Percentiles rank a stretch among this genome's conserved stretches.
Evolutionary conservation across 2,888 invertebrate species (phyloP).

Genomic region (Macrophya alboannulata): DNA sequence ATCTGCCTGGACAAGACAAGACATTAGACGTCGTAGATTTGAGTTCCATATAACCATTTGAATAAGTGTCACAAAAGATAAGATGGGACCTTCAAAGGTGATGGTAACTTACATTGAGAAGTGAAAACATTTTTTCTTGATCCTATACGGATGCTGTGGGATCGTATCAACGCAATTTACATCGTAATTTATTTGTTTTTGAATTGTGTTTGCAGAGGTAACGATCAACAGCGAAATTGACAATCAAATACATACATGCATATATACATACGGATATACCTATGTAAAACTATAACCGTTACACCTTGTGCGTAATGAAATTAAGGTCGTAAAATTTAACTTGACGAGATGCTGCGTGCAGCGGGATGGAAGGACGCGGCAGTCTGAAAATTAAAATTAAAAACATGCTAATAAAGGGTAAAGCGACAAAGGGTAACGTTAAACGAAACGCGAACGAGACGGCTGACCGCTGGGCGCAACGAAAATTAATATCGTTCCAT

Average conservation of each 20-base stretch:
- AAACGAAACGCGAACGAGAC: slow-evolving; percentile 67
- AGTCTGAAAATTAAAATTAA: slow-evolving; percentile 71
- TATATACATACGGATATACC: too few relatives aligned
- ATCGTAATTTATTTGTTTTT: background rate
- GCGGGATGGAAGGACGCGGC: slow-evolving; percentile 20
- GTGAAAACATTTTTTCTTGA: background rate
- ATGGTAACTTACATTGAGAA: background rate
- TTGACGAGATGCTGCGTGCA: slow-evolving; percentile 31
- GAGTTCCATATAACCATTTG: background rate
- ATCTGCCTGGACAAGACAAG: background rate
- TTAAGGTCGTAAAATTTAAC: slow-evolving; percentile 14
- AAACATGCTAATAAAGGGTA: slow-evolving; percentile 72
- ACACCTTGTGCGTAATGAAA: background rate
- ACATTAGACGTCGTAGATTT: background rate
- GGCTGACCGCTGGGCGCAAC: slow-evolving; percentile 64
- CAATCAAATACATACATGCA: background rate
- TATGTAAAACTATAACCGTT: background rate
- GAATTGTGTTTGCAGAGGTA: background rate
- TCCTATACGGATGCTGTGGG: background rate
- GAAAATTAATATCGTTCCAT: slow-evolving; percentile 72
- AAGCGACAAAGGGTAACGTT: slow-evolving; percentile 71
- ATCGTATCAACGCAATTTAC: background rate
- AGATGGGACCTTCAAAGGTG: background rate
- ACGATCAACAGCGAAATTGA: slow-evolving; percentile 10
- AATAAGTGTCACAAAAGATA: slow-evolving; percentile 7